Evolutionary conservation across 1,140 invertebrate genomes (phyloP), one percentile per base, ranked within the genome.

Genomic region (Drosophila sucinea): DNA sequence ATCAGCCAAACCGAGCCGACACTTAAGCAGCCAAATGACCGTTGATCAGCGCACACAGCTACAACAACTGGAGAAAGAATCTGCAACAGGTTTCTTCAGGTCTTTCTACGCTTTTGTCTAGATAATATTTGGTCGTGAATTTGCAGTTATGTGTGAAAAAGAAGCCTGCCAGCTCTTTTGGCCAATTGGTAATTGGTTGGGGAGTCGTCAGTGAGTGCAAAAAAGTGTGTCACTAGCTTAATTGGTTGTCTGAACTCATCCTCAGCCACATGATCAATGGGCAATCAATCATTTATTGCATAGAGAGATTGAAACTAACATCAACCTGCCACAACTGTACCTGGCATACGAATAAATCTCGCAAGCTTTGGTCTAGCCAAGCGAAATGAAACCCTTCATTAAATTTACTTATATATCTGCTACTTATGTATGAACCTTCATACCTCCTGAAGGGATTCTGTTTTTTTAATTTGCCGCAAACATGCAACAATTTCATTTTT

Each of bases 401-500:
- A 89, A 84, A 84, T 77, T 71, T 81, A 81, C 80, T 89, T 89
- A 89, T 70, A 55, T 60, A 17, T 17, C 17, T 67, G 76, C 83
- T 87, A 79, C 76, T 67, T 77, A 55, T 30, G 30, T 4, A 30
- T 38, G 10, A 3, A 2, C 35, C 11, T 38, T 11, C 35, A 11
- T 38, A 38, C 35, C 35, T 11, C 35, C 35, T 11, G 11, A 11
- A 67, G 67, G 32, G 57, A 58, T 63, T 62, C 57, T 73, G 67
- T 66, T 63, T 61, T 61, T 81, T 89, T 89, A 89, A 89, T 89
- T 89, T 82, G 77, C 84, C 73, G 51, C 64, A 55, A 77, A 79
- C 84, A 89, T 89, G 84, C 84, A 89, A 89, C 71, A 89, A 74
- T 84, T 84, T 89, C 77, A 89, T 89, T 84, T 83, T 84, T 89